Evolutionary conservation across 2,113 vertebrate species (phyloP).

Genomic region (Bubalus kerabau): DNA sequence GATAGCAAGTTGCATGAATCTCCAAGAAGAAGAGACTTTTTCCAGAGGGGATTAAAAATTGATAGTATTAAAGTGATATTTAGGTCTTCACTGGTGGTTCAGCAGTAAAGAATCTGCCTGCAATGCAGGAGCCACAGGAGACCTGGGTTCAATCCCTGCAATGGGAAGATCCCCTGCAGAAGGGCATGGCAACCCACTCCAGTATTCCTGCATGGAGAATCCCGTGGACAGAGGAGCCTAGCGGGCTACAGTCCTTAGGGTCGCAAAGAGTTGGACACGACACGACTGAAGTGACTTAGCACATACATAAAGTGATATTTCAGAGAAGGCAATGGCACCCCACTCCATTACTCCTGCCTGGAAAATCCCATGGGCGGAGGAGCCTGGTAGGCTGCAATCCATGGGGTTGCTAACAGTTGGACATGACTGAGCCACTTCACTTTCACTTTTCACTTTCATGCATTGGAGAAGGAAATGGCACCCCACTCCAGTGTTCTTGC

Average conservation of each 20-base stretch:
- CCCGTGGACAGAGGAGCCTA: background rate
- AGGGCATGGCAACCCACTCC: background rate
- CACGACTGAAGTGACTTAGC: background rate
- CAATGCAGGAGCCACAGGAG: background rate
- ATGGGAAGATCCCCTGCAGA: background rate
- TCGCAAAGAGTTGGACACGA: background rate
- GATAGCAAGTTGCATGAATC: background rate
- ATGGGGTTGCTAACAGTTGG: rapidly evolving
- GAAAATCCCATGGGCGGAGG: too few relatives aligned
- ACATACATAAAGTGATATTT: background rate
- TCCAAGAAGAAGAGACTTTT: background rate
- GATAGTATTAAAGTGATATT: background rate
- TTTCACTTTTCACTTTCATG: too few relatives aligned
- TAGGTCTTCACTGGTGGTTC: background rate
- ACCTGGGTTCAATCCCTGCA: background rate
- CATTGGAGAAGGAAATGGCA: background rate
- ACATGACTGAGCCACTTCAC: too few relatives aligned
- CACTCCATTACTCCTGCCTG: too few relatives aligned
- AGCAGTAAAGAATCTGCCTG: background rate
- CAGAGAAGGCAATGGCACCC: too few relatives aligned
- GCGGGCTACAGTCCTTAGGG: background rate
- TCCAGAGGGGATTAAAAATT: background rate
- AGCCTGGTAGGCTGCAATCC: too few relatives aligned
- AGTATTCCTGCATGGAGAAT: background rate
- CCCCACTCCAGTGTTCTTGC: background rate